These are phyloP conservation scores for Odontamblyopus rebecca DNA, from an alignment of 2,797 vertebrate genomes.

Conservation along the genomic window DNA sequence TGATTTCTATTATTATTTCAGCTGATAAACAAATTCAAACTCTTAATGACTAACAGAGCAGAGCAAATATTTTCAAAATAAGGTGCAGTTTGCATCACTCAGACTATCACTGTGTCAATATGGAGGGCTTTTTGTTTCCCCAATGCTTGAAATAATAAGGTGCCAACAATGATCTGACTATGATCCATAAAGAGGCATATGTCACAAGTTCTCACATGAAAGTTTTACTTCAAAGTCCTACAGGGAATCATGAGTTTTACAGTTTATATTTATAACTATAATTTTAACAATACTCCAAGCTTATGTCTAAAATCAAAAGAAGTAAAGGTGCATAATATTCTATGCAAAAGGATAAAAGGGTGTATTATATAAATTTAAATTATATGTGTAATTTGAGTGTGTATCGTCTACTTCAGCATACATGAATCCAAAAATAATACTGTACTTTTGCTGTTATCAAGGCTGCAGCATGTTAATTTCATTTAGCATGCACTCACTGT, in stretches of 20 bases:
- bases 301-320: neutral
- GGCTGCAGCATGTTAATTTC: conserved; percentile 95
- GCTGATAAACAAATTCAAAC: conserved; percentile 78
- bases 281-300: neutral
- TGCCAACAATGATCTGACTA: conserved; percentile 13
- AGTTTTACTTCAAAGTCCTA: neutral
- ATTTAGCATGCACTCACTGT: conserved; percentile 98
- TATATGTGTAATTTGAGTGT: neutral
- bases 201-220: neutral
- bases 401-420: conserved; percentile 39
- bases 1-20: conserved; percentile 80
- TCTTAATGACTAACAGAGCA: conserved; percentile 75
- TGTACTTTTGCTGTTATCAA: conserved; percentile 82
- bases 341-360: neutral
- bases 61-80: conserved; percentile 55
- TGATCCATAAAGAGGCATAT: conserved; percentile 15
- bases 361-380: neutral
- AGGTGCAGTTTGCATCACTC: conserved; percentile 38
- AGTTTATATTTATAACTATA: neutral
- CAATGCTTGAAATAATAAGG: neutral
- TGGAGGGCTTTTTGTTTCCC: conserved; percentile 13
- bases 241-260: neutral
- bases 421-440: conserved; percentile 88
- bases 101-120: conserved; percentile 36
- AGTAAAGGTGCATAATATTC: neutral